These are phyloP conservation scores for Ligdia adustata DNA, from an alignment of 2,888 invertebrate species.

Conservation along the genomic window DNA sequence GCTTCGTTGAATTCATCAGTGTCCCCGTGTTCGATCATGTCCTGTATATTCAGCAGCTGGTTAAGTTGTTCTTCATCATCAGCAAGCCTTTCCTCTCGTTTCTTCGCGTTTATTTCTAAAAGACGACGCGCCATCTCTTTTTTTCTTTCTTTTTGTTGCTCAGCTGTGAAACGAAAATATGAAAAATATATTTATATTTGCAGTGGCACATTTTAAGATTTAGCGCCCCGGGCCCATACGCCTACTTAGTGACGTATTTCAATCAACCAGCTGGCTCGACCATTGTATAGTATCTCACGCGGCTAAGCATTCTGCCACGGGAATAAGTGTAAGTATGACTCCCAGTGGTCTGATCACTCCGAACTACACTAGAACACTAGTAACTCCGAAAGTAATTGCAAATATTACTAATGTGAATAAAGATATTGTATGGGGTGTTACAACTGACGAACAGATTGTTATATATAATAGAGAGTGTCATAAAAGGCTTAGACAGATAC, in stretches of 20 bases:
- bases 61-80: slow-evolving; percentile 95
- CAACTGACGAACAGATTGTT: background rate
- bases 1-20: slow-evolving; percentile 89
- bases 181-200: background rate
- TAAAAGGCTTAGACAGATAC: background rate
- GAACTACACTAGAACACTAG: no score
- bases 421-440: slow-evolving; percentile 1
- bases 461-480: slow-evolving; percentile 1
- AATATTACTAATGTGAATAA: background rate
- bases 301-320: background rate
- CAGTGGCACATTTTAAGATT: no score
- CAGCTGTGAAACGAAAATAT: slow-evolving; percentile 75
- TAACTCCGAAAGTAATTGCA: background rate
- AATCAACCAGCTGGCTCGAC: background rate
- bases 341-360: no score
- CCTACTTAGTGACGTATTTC: slow-evolving; percentile 1
- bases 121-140: slow-evolving; percentile 93
- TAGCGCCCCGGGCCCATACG: no score
- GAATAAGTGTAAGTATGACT: background rate
- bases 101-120: slow-evolving; percentile 94
- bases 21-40: slow-evolving; percentile 88
- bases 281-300: slow-evolving; percentile 1
- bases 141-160: slow-evolving; percentile 94
- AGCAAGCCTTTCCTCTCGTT: slow-evolving; percentile 93
- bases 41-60: slow-evolving; percentile 89